Evolutionary conservation across 1,140 invertebrate species (phyloP), one percentile per base, ranked within the genome.

Genomic region (Cherax quadricarinatus): DNA sequence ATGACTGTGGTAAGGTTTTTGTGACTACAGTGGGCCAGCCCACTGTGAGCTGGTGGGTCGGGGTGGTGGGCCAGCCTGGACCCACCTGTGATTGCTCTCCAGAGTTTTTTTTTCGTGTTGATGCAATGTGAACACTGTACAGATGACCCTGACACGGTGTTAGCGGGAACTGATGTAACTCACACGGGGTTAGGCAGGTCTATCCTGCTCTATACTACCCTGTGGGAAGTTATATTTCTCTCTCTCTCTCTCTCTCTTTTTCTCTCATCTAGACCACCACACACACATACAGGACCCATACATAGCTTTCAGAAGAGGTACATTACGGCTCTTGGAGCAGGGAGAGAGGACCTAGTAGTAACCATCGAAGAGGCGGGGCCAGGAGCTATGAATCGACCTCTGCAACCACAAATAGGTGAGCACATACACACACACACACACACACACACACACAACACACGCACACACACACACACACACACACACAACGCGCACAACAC

Each of bases 1-100:
- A 89, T 81, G 87, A 82, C 78, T 70, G 87, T 51, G 80, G 62
- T 57, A 10, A 49, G 57, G 57, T 89, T 83, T 82, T 81, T 66
- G 41, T 70, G 30, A 2, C 30, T 18, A 16, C 24, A 5, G 5
- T 3, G 10, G 16, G 84, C 21, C 41, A n/a, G 62, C 9, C 12
- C 9, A 30, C 24, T 41, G 30, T 21, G 18, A 16, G 51, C 51
- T 14, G 70, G 16, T 49, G 48, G 85, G 48, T 16, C 18, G 30
- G 82, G 53, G 53, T 21, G 82, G 53, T 7, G 30, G 21, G 82
- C 66, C 62, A 57, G 9, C 60, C 6, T 24, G 5, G 16, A 7
- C 30, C 87, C 62, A 60, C 79, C 87, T 62, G 57, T 12, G 14
- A 5, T 6, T 12, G 4, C 70, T 21, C 70, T 30, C n/a, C 70